These are phyloP conservation scores for Mesitornis unicolor DNA, from an alignment of 2,113 vertebrate genomes.

Conservation along the genomic window DNA sequence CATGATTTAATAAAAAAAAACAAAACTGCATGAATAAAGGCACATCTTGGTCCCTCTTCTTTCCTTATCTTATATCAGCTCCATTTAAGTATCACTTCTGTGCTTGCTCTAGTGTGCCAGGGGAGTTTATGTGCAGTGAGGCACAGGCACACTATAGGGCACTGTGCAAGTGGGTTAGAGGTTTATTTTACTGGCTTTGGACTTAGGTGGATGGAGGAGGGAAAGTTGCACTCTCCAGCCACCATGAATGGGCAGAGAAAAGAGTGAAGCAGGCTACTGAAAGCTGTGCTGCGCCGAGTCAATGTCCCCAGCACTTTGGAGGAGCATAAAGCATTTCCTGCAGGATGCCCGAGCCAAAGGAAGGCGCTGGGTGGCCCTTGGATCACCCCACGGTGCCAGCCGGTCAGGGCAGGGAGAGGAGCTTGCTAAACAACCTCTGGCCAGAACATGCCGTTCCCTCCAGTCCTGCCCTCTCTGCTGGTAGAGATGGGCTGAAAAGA, in stretches of 20 bases:
- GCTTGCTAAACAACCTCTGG: slow-evolving; percentile 53
- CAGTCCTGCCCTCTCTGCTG: background rate
- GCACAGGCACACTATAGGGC: background rate
- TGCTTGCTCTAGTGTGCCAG: background rate
- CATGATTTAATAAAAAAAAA: background rate
- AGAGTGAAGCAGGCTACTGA: background rate
- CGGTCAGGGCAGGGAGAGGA: background rate
- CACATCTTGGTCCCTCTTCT: background rate
- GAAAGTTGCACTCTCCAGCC: background rate
- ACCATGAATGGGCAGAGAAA: background rate
- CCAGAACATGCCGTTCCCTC: slow-evolving; percentile 33
- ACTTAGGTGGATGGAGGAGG: background rate
- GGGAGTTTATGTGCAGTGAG: background rate
- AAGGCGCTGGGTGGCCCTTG: slow-evolving; percentile 52
- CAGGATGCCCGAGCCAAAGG: slow-evolving; percentile 9
- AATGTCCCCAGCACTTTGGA: background rate
- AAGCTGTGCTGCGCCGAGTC: background rate
- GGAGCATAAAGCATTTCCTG: slow-evolving; percentile 59
- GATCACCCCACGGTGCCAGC: slow-evolving; percentile 33
- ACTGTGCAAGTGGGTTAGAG: background rate
- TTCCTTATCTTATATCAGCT: background rate
- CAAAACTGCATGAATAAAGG: background rate
- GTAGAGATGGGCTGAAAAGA: slow-evolving; percentile 31
- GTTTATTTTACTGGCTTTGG: background rate
- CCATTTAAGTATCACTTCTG: background rate